Percentiles rank a stretch among this genome's conserved stretches.
phyloP scores from a whole-genome alignment of 2,888 invertebrate species.

The Oegoconia quadripuncta region DNA sequence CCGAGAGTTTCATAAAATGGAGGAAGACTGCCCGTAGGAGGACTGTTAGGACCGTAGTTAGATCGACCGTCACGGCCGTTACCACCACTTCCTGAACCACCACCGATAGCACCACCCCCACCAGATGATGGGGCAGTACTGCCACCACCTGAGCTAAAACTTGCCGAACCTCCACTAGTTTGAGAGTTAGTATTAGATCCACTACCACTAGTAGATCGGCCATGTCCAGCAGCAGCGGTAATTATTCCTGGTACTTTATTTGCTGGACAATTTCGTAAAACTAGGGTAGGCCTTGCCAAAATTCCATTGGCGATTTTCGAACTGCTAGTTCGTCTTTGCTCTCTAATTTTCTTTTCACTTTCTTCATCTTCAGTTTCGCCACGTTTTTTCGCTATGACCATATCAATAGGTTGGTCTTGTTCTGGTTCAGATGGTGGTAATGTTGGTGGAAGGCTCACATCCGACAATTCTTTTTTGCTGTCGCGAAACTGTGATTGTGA shows the following conservation, averaged over 20 bases:
- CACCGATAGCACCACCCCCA: constrained; percentile 81
- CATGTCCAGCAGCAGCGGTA: constrained; percentile 89
- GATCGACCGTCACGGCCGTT: constrained; percentile 89
- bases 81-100: constrained; percentile 87
- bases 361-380: constrained; percentile 84
- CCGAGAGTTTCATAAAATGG: constrained; percentile 91
- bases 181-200: constrained; percentile 76
- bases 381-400: constrained; percentile 90
- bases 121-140: constrained; percentile 79
- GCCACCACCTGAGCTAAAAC: constrained; percentile 77
- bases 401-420: constrained; percentile 93
- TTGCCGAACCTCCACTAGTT: constrained; percentile 68
- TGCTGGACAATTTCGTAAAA: constrained; percentile 76
- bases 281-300: constrained; percentile 72
- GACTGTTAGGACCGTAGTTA: constrained; percentile 92
- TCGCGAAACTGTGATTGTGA: constrained; percentile 71
- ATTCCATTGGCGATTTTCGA: constrained; percentile 82
- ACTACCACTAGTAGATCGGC: constrained; percentile 81
- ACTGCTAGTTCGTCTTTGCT: constrained; percentile 83
- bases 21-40: constrained; percentile 92
- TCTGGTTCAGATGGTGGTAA: constrained; percentile 81
- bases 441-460: constrained; percentile 73
- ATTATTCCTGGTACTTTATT: constrained; percentile 82
- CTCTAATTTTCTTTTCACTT: constrained; percentile 83
- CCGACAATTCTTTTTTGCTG: constrained; percentile 66